A percentile compares a stretch with the other conserved stretches of the same genome.
Evolutionary conservation across 2,113 vertebrate species (phyloP).

Genomic region (Patagioenas fasciata): DNA sequence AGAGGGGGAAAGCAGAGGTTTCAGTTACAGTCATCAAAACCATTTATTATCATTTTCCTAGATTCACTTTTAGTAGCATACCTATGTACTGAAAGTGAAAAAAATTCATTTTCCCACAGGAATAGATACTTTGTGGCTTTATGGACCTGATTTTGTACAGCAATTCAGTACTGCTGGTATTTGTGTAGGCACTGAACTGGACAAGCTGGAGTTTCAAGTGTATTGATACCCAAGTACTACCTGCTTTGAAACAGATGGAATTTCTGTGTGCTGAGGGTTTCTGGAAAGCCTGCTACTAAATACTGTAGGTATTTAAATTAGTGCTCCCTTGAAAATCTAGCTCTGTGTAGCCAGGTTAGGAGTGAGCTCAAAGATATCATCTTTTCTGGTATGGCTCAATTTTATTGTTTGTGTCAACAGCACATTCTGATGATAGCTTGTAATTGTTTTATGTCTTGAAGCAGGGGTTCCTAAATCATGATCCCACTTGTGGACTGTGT

Average conservation of each 20-base stretch:
- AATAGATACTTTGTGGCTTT: background rate
- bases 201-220: background rate
- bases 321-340: background rate
- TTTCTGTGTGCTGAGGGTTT: background rate
- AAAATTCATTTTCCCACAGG: accelerated
- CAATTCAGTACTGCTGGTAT: background rate
- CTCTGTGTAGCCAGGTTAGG: background rate
- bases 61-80: background rate
- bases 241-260: background rate
- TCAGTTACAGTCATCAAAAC: background rate
- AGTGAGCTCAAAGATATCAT: background rate
- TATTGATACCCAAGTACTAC: background rate
- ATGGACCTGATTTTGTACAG: background rate
- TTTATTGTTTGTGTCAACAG: background rate
- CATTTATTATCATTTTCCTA: background rate
- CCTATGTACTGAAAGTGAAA: background rate
- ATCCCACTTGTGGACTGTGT: background rate
- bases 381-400: background rate
- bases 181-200: background rate
- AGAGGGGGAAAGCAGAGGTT: background rate
- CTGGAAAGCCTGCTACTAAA: background rate
- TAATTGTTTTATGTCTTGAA: background rate
- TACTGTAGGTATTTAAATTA: background rate
- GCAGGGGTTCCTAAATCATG: background rate
- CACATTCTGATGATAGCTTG: background rate